phyloP scores from a whole-genome alignment of 2,113 vertebrate species.

The Pelodiscus sinensis region DNA sequence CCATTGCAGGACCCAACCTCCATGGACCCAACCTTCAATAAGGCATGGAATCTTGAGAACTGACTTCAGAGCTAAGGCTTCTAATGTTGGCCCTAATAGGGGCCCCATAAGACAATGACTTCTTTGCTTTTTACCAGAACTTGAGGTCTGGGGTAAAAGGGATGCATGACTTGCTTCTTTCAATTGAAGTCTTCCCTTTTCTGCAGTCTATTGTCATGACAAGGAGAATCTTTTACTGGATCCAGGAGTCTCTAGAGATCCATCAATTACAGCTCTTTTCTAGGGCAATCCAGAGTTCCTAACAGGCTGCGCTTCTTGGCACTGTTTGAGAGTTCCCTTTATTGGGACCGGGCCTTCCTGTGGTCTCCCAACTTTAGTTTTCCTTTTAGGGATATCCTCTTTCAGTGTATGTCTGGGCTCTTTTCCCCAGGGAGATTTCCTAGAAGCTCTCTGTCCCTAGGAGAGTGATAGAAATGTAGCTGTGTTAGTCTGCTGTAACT shows the following conservation, averaged over 20 bases:
- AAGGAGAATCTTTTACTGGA: no score
- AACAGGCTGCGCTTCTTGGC: background rate
- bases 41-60: background rate
- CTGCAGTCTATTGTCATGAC: no score
- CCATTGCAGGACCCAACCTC: background rate
- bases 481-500: no score
- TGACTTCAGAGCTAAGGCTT: background rate
- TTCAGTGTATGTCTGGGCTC: background rate
- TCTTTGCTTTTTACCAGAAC: background rate
- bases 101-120: background rate
- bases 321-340: background rate
- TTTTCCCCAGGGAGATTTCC: background rate
- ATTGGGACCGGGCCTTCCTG: background rate
- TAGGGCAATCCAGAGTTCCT: no score
- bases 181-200: no score
- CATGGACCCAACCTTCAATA: background rate
- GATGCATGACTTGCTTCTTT: no score
- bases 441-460: background rate
- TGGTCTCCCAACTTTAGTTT: background rate
- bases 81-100: background rate
- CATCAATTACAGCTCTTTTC: no score
- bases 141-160: background rate
- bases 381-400: background rate
- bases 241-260: no score
- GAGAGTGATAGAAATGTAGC: no score